phyloP scores from a whole-genome alignment of 2,888 invertebrate genomes.

The Plebejus melissa region DNA sequence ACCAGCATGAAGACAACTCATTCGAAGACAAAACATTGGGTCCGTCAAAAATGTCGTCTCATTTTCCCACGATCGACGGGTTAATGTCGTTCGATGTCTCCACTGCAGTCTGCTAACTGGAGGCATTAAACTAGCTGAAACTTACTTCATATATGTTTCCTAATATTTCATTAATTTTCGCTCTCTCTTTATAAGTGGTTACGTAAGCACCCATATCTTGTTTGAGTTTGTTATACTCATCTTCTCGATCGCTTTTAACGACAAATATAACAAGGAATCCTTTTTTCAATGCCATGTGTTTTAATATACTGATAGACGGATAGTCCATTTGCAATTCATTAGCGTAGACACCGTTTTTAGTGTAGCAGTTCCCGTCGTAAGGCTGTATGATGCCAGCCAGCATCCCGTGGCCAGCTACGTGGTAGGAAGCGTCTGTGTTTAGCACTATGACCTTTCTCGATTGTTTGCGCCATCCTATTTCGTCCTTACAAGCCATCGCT shows the following conservation, averaged over 20 bases:
- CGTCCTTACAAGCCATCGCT: conserved; percentile 78
- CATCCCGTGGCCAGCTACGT: conserved; percentile 89
- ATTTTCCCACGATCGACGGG: too few relatives aligned
- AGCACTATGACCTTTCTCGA: conserved; percentile 88
- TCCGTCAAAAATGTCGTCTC: too few relatives aligned
- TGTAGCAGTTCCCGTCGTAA: conserved; percentile 85
- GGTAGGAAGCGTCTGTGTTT: conserved; percentile 87
- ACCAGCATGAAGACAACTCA: too few relatives aligned
- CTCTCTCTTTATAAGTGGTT: background rate
- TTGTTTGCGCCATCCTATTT: conserved; percentile 88
- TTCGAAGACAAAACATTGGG: too few relatives aligned
- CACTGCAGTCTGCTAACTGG: background rate
- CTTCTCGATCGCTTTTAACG: conserved; percentile 33
- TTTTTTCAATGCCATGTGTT: conserved; percentile 55
- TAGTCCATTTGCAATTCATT: conserved; percentile 83
- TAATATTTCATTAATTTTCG: background rate
- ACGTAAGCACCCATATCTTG: conserved; percentile 47
- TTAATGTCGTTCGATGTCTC: background rate
- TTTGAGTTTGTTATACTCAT: conserved; percentile 43
- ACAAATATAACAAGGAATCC: conserved; percentile 52
- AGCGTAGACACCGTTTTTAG: conserved; percentile 74
- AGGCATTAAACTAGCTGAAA: background rate
- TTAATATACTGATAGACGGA: conserved; percentile 86
- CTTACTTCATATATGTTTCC: background rate
- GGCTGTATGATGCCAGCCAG: conserved; percentile 81